Evolutionary conservation across 2,797 vertebrate genomes (phyloP), one percentile per base, ranked within the genome.

Genomic region (Delichon dasypus): DNA sequence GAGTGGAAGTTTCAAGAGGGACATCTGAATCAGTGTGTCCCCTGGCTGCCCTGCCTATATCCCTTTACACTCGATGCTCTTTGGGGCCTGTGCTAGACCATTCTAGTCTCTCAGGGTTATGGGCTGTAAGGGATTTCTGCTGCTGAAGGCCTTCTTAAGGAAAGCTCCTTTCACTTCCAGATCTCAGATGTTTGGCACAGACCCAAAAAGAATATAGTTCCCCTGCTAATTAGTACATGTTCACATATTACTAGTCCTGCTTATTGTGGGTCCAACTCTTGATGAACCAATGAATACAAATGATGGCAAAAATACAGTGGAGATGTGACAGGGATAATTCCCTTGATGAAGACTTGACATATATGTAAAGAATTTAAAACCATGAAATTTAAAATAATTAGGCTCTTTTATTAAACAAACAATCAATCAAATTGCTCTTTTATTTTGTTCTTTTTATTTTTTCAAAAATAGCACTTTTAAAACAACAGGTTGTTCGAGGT

Each of bases 321-420:
- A 89, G 54, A 95, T 64, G 73, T 94, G 83, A 88, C 58, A 93
- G 55, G 70, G 58, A 91, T 95, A 85, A 96, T 96, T 96, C 80
- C 75, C 66, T 92, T 84, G 87, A 89, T 95, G 73, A 96, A 91
- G 76, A 89, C 55, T 94, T 97, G 93, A 92, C 87, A 96, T 90
- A 79, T 95, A 96, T 2, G 77, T 85, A 95, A 93, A 89, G 45
- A 95, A 95, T n/a, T 71, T 92, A 45, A 86, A 95, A 78, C 18
- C 74, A 95, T 78, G 66, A 96, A 90, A 94, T 96, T 84, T 78
- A 85, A 97, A 97, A 96, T 94, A 96, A 96, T 96, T 88, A 94
- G 51, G 5, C 34, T 88, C 38, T 84, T 93, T 85, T 83, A 93
- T 96, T 94, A 97, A 96, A 92, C 83, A 96, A 95, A 38, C 89